Base-by-base conservation (phyloP, 1,140 invertebrate genomes). In the Caenorhabditis latens region DNA sequence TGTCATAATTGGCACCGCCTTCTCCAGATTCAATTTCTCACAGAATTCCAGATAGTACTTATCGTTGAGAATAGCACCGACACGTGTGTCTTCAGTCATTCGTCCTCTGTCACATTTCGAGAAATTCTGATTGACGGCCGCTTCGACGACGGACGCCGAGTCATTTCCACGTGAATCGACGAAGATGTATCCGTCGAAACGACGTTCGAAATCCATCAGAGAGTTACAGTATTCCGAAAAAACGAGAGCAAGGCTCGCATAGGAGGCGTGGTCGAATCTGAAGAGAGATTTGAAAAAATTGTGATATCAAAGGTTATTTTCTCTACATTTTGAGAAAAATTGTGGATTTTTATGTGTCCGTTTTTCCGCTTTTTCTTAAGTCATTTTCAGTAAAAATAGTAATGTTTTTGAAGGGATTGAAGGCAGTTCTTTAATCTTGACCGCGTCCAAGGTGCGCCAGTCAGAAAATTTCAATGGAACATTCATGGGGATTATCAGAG, bases 221-320 rank as follows among this genome's bases (percentile, higher is more conserved):
- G 71, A 79, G 40, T 79, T 46, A 79, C 71, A 79, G 71, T 79
- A 79, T 53, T 79, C 71, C 21, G 71, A 79, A 14, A 79, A 79
- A 4, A 50, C 14, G 7, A 79, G 46, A 13, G 46, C 53, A 3
- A 79, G 21, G 5, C 46, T 53, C 9, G 71, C 71, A n/a, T 24
- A 79, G 2, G 71, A 46, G 24, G 46, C 43, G 7, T 24, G 19
- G n/a, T 79, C 71, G n/a, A 79, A 79, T 13, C 71, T 79, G 65
- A 71, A 71, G 16, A 46, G 0, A n/a, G n/a, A n/a, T n/a, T n/a
- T n/a, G n/a, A n/a, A n/a, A n/a, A n/a, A n/a, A n/a, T n/a, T n/a
- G n/a, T n/a, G n/a, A n/a, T n/a, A n/a, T n/a, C n/a, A n/a, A n/a
- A n/a, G n/a, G n/a, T n/a, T n/a, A n/a, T n/a, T n/a, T n/a, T n/a